Percentiles rank a stretch among this genome's conserved stretches.
phyloP scores from a whole-genome alignment of 1,140 invertebrate genomes.

The Dreissena rostriformis region DNA sequence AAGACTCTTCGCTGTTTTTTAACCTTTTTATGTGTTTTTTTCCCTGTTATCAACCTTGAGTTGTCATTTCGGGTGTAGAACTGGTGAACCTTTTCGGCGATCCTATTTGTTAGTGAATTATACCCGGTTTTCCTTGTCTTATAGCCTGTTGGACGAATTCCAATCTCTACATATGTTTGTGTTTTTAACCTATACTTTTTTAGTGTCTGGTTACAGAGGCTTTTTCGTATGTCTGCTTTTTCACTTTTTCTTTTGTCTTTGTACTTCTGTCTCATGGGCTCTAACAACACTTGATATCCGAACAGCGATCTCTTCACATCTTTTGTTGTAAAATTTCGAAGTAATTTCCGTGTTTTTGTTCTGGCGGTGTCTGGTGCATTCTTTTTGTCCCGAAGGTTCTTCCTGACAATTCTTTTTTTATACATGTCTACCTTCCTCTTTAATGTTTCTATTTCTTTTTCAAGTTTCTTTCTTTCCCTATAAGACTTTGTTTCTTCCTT shows the following conservation, averaged over 20 bases:
- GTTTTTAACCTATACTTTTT: conserved; percentile 22
- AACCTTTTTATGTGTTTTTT: conserved; percentile 48
- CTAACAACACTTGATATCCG: conserved; percentile 6
- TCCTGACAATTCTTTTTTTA: conserved; percentile 26
- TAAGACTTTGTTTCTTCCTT: conserved; percentile 21
- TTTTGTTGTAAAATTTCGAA: conserved; percentile 20
- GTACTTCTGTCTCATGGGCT: conserved; percentile 25
- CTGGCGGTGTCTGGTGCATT: conserved; percentile 15
- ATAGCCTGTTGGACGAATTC: not conserved
- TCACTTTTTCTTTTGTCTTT: conserved; percentile 27
- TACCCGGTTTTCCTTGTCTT: not conserved
- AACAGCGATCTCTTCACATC: conserved; percentile 28
- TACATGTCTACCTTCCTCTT: conserved; percentile 38
- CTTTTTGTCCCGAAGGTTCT: not conserved
- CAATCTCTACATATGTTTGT: conserved; percentile 6
- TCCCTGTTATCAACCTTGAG: conserved; percentile 45
- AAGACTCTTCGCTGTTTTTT: conserved; percentile 56
- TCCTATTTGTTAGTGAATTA: conserved; percentile 18
- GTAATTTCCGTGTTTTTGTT: conserved; percentile 32
- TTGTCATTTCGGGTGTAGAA: conserved; percentile 57
- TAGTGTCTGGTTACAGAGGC: conserved; percentile 9
- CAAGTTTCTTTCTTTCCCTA: no score
- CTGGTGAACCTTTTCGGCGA: conserved; percentile 2
- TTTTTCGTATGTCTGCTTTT: conserved; percentile 13
- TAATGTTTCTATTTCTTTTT: no score